Evolutionary conservation across 2,888 invertebrate species (phyloP), one percentile per base, ranked within the genome.

Genomic region (Phymatocera aterrima): DNA sequence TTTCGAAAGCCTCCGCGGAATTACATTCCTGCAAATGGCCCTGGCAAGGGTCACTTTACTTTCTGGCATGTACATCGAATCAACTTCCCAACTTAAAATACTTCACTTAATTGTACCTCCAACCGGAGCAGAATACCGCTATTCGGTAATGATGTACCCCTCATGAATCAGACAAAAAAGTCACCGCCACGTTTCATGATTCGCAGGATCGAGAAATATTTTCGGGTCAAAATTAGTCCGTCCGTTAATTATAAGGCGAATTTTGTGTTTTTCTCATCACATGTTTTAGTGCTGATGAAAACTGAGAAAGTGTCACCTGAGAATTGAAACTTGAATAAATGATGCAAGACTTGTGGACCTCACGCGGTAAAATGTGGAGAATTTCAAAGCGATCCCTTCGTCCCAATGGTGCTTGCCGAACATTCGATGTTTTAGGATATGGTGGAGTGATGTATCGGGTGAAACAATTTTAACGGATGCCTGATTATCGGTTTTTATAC

Each of bases 71-170:
- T 61, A 34, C 34, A 18, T 34, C 18, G 18, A 12, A 28, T 31
- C 43, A 43, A 10, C 21, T 72, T 34, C n/a, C n/a, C 48, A n/a
- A 31, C 10, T 31, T 18, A 10, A 8, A 31, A 43, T 18, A 34
- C 43, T n/a, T n/a, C n/a, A n/a, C n/a, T n/a, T n/a, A n/a, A n/a
- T n/a, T n/a, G n/a, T 31, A 21, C 48, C 34, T 3, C 10, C 21
- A 51, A 31, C 51, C 51, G 51, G 51, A 72, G 18, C 72, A 72
- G n/a, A 72, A 72, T 18, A 72, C 18, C 34, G 48, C 21, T 51
- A 34, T 72, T 72, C 72, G 48, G 72, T 51, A 51, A 72, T 72
- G 51, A 60, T n/a, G 28, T 15, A 5, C n/a, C 15, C 15, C 3
- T 10, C 28, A n/a, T 60, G 68, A 2, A 61, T 18, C 34, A 15